Base-by-base conservation (phyloP, 1,140 invertebrate genomes). In the Eriocheir sinensis region DNA sequence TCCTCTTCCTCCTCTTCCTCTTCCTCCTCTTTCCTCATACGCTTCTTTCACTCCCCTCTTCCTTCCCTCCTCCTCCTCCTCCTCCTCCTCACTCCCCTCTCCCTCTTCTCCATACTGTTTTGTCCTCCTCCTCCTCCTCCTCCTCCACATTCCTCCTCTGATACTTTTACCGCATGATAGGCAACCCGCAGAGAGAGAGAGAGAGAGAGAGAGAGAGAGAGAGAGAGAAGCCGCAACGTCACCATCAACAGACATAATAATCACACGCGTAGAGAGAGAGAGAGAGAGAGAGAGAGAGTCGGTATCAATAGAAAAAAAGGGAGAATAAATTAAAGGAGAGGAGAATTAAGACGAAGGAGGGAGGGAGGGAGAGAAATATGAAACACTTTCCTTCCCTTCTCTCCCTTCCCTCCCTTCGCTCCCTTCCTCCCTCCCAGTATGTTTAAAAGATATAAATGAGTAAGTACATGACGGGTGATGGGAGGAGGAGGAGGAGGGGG, bases 1-100 rank as follows among this genome's bases (percentile, higher is more conserved):
- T 89, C n/a, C n/a, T 89, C 86, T 34, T 34, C 36, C 30, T 17
- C 41, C 41, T 40, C 85, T 83, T 83, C 81, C 36, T 83, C 81
- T 83, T n/a, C n/a, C n/a, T 15, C 60, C 80, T 83, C 80, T n/a
- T 83, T n/a, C 36, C n/a, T n/a, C 3, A 27, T n/a, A 12, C 12
- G 12, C 60, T n/a, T 72, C 12, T 72, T 72, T 72, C 12, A 15
- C 36, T n/a, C 15, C 36, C 36, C 30, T n/a, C 30, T 83, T n/a
- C 27, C 30, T n/a, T 27, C 30, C 30, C 27, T 88, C 85, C 15
- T 40, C 85, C 36, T 53, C 48, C 9, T 53, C 48, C 9, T 53
- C 48, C 9, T 53, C 2, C 9, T 53, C 48, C 21, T 53, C 48
- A 17, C 21, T 21, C 21, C 21, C 48, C 9, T 53, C 48, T 53